Base-by-base conservation (phyloP, 2,888 invertebrate genomes). In the Drosophila picticornis region DNA sequence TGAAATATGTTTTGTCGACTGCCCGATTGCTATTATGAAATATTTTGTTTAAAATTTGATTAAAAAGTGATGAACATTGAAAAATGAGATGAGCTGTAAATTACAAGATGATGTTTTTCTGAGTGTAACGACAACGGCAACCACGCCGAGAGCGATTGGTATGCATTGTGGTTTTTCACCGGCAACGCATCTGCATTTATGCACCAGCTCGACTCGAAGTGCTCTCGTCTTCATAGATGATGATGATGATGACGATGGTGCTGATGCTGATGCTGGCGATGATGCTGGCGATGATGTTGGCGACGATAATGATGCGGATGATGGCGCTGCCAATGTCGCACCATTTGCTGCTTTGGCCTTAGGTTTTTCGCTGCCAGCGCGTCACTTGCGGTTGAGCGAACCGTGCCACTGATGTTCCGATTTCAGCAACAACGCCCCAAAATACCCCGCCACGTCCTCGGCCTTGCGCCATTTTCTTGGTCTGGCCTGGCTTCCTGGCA, bases 131-230 rank as follows among this genome's bases (percentile, higher is more conserved):
- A 27, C 11, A 27, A 25, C 36, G 13, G 36, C 52, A 53, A 53
- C 64, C 64, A 65, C 77, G 76, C 56, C 63, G 48, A 64, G 81
- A 71, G 80, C 46, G 63, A 58, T 60, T 32, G 38, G 32, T 46
- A 34, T 36, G 57, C 34, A 29, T 59, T 31, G 43, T 27, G 31
- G 58, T 25, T 51, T 53, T 46, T 27, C n/a, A 31, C 27, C 19
- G 46, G 38, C 19, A n/a, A 48, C 59, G 67, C 67, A 67, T 38
- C 36, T 72, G 64, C 72, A 72, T 60, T 81, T 81, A 81, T 77
- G 78, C 78, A 67, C 61, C 61, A 51, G 29, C 70, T 56, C 38
- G 51, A 64, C 57, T 72, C 67, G 53, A 76, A 74, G 79, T 78
- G 79, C 27, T 57, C 53, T 50, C 59, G 50, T 56, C 50, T 58